Conservation (phyloP, 2,113 vertebrate genomes). For the Aplodontia rufa region DNA sequence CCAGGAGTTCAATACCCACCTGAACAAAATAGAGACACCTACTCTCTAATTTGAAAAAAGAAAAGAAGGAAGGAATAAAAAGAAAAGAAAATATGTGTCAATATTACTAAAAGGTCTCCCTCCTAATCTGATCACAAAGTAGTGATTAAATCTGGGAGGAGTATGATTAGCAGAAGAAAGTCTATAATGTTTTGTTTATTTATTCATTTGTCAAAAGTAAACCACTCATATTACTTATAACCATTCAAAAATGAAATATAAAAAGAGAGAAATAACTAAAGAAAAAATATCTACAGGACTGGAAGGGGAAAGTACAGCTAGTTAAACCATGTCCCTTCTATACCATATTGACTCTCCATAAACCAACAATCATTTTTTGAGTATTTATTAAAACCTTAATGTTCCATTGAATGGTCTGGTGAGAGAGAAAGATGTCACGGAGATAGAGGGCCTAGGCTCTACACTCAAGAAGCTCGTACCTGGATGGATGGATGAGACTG, state of each 20-base stretch:
- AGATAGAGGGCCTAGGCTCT: not conserved
- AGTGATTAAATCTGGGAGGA: not conserved
- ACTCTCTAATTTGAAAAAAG: no score
- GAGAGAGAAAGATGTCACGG: not conserved
- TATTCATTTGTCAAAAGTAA: not conserved
- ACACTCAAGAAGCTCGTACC: not conserved
- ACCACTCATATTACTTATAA: slow-evolving; percentile 12
- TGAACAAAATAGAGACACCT: no score
- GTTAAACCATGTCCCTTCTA: not conserved
- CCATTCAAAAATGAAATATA: not conserved
- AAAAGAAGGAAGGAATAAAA: no score
- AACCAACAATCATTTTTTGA: not conserved
- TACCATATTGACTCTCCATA: not conserved
- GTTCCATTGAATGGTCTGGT: not conserved
- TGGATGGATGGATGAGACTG: not conserved
- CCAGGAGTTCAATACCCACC: no score
- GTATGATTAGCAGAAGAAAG: not conserved
- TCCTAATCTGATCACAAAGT: not conserved
- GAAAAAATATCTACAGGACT: not conserved
- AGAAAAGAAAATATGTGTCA: not conserved
- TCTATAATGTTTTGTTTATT: not conserved
- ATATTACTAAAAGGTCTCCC: not conserved
- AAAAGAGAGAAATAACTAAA: not conserved
- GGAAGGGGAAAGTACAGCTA: not conserved
- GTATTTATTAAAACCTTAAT: not conserved